These are phyloP conservation scores for Rhynchomys soricoides DNA, from an alignment of 2,113 vertebrate species.

Conservation along the genomic window DNA sequence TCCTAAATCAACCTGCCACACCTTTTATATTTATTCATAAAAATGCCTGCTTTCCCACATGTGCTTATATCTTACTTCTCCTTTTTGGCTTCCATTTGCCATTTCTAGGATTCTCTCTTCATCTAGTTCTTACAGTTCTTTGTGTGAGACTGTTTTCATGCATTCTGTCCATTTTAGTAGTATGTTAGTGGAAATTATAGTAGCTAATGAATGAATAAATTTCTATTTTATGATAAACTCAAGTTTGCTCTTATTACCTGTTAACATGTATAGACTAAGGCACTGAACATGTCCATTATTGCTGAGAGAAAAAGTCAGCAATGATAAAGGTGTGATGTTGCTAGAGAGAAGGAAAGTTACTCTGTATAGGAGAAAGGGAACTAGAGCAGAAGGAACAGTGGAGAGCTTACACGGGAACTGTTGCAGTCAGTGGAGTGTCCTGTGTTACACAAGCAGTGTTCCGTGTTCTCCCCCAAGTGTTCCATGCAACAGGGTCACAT, in stretches of 20 bases:
- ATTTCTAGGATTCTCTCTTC: background rate
- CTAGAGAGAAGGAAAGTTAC: background rate
- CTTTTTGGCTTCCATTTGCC: background rate
- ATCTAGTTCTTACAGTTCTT: background rate
- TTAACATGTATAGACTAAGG: background rate
- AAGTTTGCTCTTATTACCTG: background rate
- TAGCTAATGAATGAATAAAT: background rate
- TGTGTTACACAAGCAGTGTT: background rate
- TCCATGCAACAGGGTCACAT: background rate
- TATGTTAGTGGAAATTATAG: background rate
- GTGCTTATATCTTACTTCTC: background rate
- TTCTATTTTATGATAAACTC: background rate
- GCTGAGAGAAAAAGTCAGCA: background rate
- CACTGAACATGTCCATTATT: background rate
- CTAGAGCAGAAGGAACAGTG: background rate
- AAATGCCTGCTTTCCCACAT: background rate
- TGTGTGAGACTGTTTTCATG: background rate
- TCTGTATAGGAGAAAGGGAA: background rate
- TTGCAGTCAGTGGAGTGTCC: background rate
- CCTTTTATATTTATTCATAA: background rate
- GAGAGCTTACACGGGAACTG: background rate
- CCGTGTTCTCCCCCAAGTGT: background rate
- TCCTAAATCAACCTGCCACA: background rate
- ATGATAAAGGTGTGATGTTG: background rate
- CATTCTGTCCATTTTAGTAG: background rate